Base-by-base conservation (phyloP, 1,140 invertebrate species). In the Cecropterus lyciades region DNA sequence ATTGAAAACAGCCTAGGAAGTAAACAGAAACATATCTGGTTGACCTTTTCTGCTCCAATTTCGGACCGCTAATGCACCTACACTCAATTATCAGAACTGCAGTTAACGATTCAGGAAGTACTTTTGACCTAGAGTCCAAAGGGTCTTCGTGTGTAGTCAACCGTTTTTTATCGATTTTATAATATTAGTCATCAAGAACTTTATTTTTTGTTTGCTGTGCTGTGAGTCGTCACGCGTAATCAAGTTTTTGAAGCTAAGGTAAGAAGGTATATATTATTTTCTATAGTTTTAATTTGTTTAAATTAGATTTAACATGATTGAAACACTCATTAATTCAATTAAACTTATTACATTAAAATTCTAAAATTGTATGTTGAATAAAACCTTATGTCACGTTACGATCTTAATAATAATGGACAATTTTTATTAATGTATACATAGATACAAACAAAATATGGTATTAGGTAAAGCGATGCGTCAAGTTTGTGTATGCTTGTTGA, bases 151-250 rank as follows among this genome's bases (percentile, higher is more conserved):
- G 46, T 48, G 10, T 24, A 7, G 72, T 69, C 5, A 5, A 40
- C 37, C 11, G 37, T 11, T 40, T 69, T 64, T 60, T 84, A 87
- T 83, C 78, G 82, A 85, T 87, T 72, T 78, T 70, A 82, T 77
- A 73, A 75, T 73, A 74, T 82, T 70, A 76, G 48, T 80, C 79
- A 51, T 51, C 20, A 11, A 27, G 37, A 40, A 11, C 1, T n/a
- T 40, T 40, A 40, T 9, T 40, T 40, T 40, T 11, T 40, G n/a
- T 7, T 3, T 7, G 6, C 9, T 33, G 30, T 33, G 6, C 7
- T 33, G 30, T 33, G 30, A 33, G 30, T 33, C 30, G 30, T n/a
- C 11, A 40, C 3, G 11, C 11, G 37, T 11, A n/a, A 40, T 40
- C 5, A 40, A 11, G 37, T 11, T 40, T 40, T 40, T 13, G 9